Conservation (phyloP, 2,888 invertebrate species). For the Cremastobaeus sp. region DNA sequence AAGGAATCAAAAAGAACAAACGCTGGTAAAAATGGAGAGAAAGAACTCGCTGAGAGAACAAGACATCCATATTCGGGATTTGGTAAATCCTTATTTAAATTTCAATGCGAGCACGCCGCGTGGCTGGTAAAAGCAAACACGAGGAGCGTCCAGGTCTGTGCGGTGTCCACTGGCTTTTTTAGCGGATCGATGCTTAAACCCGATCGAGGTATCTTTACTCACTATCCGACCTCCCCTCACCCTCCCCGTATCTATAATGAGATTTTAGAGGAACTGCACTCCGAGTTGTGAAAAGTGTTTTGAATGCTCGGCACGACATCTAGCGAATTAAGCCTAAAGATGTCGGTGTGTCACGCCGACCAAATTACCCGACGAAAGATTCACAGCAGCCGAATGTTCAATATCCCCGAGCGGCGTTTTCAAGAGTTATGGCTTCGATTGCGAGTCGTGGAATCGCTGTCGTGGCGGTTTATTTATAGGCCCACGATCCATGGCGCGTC, state of each 20-base stretch:
- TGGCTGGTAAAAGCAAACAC: constrained; percentile 7
- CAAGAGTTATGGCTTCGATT: too few species aligned
- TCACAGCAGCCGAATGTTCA: constrained; percentile 4
- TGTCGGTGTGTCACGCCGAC: constrained; percentile 16
- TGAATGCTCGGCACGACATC: constrained; percentile 23
- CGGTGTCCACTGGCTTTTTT: constrained; percentile 40
- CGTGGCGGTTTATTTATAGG: too few species aligned
- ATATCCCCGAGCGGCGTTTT: too few species aligned
- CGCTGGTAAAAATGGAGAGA: background rate
- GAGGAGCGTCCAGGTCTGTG: constrained; percentile 28
- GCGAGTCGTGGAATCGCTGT: too few species aligned
- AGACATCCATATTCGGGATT: constrained; percentile 19
- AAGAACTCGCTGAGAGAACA: background rate
- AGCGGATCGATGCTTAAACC: constrained; percentile 41
- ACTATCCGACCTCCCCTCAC: background rate
- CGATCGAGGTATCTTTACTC: constrained; percentile 13
- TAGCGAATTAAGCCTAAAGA: constrained; percentile 28
- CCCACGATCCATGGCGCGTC: too few species aligned
- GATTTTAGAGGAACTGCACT: constrained; percentile 31
- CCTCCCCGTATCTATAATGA: constrained; percentile 27
- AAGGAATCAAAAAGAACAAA: background rate
- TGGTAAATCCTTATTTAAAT: constrained; percentile 27
- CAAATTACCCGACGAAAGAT: constrained; percentile 10
- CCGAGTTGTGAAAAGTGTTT: constrained; percentile 24
- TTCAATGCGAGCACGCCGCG: constrained; percentile 3